A percentile compares a stretch with the other conserved stretches of the same genome.
phyloP scores from a whole-genome alignment of 2,113 vertebrate species.

The Cryptotis parvus region DNA sequence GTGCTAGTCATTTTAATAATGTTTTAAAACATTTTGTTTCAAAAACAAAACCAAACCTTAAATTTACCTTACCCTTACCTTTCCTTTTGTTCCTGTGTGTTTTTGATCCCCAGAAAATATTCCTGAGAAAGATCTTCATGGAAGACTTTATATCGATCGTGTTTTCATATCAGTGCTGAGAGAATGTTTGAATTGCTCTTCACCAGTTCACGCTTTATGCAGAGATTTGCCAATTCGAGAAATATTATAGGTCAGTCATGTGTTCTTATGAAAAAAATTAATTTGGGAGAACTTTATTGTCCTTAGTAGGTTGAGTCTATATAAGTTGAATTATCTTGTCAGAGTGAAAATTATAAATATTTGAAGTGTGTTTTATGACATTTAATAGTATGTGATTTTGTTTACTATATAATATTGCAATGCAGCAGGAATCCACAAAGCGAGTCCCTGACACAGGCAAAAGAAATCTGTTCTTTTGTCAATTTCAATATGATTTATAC shows the following conservation, averaged over 20 bases:
- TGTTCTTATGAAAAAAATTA: neutral
- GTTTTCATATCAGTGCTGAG: slow-evolving; percentile 93
- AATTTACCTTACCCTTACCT: slow-evolving; percentile 66
- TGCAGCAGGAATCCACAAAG: neutral
- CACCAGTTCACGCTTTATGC: slow-evolving; percentile 93
- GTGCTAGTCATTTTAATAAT: slow-evolving; percentile 44
- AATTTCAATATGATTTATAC: slow-evolving; percentile 35
- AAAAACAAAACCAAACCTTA: neutral
- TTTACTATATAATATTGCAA: slow-evolving; percentile 42
- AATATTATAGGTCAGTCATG: slow-evolving; percentile 93
- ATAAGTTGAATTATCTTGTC: slow-evolving; percentile 5
- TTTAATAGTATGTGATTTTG: slow-evolving; percentile 5
- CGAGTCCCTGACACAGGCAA: slow-evolving; percentile 26
- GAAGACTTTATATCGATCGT: slow-evolving; percentile 93
- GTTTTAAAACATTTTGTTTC: slow-evolving; percentile 55
- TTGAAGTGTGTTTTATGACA: slow-evolving; percentile 32
- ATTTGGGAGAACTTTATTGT: slow-evolving; percentile 53
- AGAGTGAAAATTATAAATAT: neutral
- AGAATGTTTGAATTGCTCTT: slow-evolving; percentile 98
- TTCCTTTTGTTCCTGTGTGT: slow-evolving; percentile 64
- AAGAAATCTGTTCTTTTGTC: neutral
- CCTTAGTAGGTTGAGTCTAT: slow-evolving; percentile 19
- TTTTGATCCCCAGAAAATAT: slow-evolving; percentile 84
- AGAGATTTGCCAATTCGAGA: slow-evolving; percentile 90
- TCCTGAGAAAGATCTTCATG: slow-evolving; percentile 88